Evolutionary conservation across 2,888 invertebrate genomes (phyloP), one percentile per base, ranked within the genome.

Genomic region (Galerucella pusilla): DNA sequence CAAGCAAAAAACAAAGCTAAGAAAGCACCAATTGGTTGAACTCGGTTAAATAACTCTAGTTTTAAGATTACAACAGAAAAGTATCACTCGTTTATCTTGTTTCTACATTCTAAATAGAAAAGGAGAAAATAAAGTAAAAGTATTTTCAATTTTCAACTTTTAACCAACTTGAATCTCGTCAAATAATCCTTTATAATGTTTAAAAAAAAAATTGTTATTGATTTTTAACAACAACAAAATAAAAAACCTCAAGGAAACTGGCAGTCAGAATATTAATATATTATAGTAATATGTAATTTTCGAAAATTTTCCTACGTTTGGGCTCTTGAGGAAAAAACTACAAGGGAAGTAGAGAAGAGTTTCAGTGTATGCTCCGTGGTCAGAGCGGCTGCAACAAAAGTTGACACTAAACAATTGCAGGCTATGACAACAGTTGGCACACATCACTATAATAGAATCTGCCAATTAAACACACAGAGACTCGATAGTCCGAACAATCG

Each of bases 331-430:
- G 78, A 81, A 83, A 35, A 82, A 83, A 83, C 83, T 84, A 83
- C 80, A 81, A 80, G 84, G 82, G 84, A 83, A 75, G 77, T 79
- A 82, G 81, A 81, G 81, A 78, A 79, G 81, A 80, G 63, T 69
- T 73, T 76, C 76, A 76, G 77, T 78, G 86, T 84, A 84, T 85
- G 87, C 85, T 86, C 87, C 86, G 86, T 86, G 83, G 87, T 87
- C 87, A 88, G 86, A 87, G 88, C 87, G 86, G 87, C 87, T 87
- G 87, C 86, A 88, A 88, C 87, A 88, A 87, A 87, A 87, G 82
- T 81, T 81, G 80, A 82, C 80, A 84, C 83, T 86, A 82, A 85
- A 78, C 76, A 81, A 84, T 84, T 85, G 85, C 84, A 69, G 87
- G 86, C 87, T 87, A 84, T 87, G 87, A 87, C 87, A 84, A 87